Base-by-base conservation (phyloP, 2,113 vertebrate genomes). In the Riparia riparia region DNA sequence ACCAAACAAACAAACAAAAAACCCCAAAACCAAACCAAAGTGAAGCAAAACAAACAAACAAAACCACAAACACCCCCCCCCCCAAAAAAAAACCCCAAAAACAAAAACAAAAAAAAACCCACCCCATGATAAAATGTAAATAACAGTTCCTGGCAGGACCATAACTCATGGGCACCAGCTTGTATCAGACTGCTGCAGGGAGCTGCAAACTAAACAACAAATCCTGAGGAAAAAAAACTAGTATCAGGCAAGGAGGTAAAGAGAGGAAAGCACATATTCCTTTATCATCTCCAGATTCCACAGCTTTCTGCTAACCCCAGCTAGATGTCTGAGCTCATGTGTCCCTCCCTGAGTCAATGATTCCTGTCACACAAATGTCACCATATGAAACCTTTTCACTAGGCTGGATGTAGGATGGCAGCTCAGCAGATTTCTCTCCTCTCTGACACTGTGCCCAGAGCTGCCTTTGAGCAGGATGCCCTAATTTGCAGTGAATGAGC, bases 101-200 rank as follows among this genome's bases (percentile, higher is more conserved):
- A 37, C 37, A 37, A 37, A 4, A 29, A 37, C 37, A 77, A 45
- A 15, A 47, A 65, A 51, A 34, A n/a, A n/a, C n/a, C 7, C 25
- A 37, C 37, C 37, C 37, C 37, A 37, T 31, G 37, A 71, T 86
- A 90, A 82, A 94, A 72, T 94, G 89, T 94, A 95, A 97, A 72
- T 93, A 96, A 97, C 61, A n/a, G 16, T 4, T 44, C 47, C 70
- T 89, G 85, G 73, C 91, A 74, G 41, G 61, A 72, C 68, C 29
- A 9, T 34, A 87, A 70, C 51, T 90, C 92, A 17, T 13, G 50
- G 82, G 61, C 63, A 85, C 45, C 69, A 49, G 49, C 71, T 65
- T 49, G 11, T 42, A 57, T 60, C 29, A 50, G 56, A 42, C 54
- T 60, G 47, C 77, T 78, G 53, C 86, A 85, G 60, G 61, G n/a